phyloP scores from a whole-genome alignment of 2,888 invertebrate genomes.

The Tethea ocularis region DNA sequence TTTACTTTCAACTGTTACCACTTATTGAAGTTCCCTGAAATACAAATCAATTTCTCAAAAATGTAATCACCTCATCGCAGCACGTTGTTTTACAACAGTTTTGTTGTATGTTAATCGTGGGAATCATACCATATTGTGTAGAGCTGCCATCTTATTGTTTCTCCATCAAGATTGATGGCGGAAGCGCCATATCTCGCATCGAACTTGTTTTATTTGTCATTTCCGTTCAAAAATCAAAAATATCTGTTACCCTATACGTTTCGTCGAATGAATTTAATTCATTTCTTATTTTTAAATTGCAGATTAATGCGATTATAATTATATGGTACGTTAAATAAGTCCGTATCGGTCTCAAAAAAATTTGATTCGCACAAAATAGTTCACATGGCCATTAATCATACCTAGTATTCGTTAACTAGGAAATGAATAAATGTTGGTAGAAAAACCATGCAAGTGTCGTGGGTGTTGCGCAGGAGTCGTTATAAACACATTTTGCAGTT shows the following conservation, averaged over 20 bases:
- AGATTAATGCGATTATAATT: constrained; percentile 71
- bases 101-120: constrained; percentile 46
- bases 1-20: too few species aligned
- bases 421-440: constrained; percentile 43
- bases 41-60: not conserved
- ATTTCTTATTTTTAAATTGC: constrained; percentile 25
- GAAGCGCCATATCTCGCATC: constrained; percentile 61
- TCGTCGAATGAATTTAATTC: constrained; percentile 33
- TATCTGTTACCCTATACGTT: constrained; percentile 38
- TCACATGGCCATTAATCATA: constrained; percentile 60
- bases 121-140: constrained; percentile 42
- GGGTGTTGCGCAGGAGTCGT: constrained; percentile 71
- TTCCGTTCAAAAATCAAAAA: constrained; percentile 63
- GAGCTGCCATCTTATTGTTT: constrained; percentile 57
- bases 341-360: constrained; percentile 37
- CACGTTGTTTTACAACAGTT: constrained; percentile 22
- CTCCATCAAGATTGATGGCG: constrained; percentile 71
- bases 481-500: constrained; percentile 74
- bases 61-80: not conserved
- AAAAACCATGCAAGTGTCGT: constrained; percentile 46
- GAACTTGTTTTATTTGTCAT: constrained; percentile 66
- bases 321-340: constrained; percentile 39
- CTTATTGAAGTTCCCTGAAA: not conserved
- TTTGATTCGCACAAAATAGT: constrained; percentile 49
- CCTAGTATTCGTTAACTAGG: constrained; percentile 63